Conservation (phyloP, 1,140 invertebrate species). For the Drosophila lowei region DNA sequence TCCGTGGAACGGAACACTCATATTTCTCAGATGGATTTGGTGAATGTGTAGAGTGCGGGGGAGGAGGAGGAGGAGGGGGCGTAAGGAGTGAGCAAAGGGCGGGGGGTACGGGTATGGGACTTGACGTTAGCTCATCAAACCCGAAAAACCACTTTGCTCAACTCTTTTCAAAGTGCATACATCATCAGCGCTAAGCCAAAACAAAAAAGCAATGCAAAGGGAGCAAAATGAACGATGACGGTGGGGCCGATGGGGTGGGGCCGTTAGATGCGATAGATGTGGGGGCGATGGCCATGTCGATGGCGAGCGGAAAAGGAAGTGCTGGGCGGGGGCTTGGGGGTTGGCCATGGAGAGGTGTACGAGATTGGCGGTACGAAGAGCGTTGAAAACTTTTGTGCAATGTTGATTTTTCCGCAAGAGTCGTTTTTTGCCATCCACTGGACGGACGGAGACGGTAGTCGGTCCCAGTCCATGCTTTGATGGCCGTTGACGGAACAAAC, state of each 20-base stretch:
- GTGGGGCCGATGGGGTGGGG: neutral
- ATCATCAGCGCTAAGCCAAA: conserved; percentile 80
- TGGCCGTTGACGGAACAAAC: conserved; percentile 11
- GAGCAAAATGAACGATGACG: conserved; percentile 51
- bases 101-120: conserved; percentile 13
- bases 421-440: conserved; percentile 67
- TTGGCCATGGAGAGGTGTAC: conserved; percentile 1
- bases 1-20: conserved; percentile 25
- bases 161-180: conserved; percentile 81
- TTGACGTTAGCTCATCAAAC: conserved; percentile 80
- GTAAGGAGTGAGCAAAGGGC: no score
- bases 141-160: conserved; percentile 80
- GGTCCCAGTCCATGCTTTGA: no score
- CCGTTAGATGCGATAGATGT: conserved; percentile 12
- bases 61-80: neutral
- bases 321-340: neutral
- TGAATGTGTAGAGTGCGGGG: conserved; percentile 4
- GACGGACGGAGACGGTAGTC: conserved; percentile 47
- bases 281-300: conserved; percentile 12
- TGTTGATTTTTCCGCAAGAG: conserved; percentile 81
- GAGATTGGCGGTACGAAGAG: conserved; percentile 32
- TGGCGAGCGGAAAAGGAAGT: neutral
- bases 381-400: conserved; percentile 76
- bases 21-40: conserved; percentile 24
- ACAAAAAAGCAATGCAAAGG: conserved; percentile 70